These are phyloP conservation scores for Spicauda simplicius DNA, from an alignment of 2,888 invertebrate species.

Conservation along the genomic window DNA sequence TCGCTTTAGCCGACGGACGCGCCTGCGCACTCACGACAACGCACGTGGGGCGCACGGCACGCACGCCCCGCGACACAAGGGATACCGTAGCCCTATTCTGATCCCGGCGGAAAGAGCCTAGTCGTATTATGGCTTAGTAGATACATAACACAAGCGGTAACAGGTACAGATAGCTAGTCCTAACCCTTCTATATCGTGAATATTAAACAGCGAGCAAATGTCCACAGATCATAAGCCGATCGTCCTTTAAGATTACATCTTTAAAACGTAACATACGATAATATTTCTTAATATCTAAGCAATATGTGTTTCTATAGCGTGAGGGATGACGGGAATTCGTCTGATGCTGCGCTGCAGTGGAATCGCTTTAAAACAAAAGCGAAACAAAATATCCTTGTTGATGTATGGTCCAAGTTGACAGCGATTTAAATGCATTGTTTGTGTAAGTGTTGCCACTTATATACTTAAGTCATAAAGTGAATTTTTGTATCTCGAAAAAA, in stretches of 20 bases:
- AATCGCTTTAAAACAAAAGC: slow-evolving; percentile 37
- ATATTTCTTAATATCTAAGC: background rate
- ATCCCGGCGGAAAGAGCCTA: too few relatives aligned
- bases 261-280: background rate
- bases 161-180: background rate
- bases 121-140: too few relatives aligned
- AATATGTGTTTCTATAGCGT: background rate
- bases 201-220: slow-evolving; percentile 28
- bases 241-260: slow-evolving; percentile 25
- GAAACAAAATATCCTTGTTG: slow-evolving; percentile 37
- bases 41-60: too few relatives aligned
- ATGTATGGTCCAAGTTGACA: slow-evolving; percentile 32
- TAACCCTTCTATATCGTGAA: slow-evolving; percentile 9
- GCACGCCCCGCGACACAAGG: too few relatives aligned
- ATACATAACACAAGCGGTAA: background rate
- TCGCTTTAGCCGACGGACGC: too few relatives aligned
- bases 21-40: too few relatives aligned
- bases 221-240: slow-evolving; percentile 27
- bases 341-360: slow-evolving; percentile 21
- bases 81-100: too few relatives aligned
- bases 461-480: too few relatives aligned
- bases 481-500: too few relatives aligned
- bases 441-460: too few relatives aligned
- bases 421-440: background rate
- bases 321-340: background rate